These are phyloP conservation scores for Dinocampus coccinellae DNA, from an alignment of 2,888 invertebrate genomes.

Conservation along the genomic window DNA sequence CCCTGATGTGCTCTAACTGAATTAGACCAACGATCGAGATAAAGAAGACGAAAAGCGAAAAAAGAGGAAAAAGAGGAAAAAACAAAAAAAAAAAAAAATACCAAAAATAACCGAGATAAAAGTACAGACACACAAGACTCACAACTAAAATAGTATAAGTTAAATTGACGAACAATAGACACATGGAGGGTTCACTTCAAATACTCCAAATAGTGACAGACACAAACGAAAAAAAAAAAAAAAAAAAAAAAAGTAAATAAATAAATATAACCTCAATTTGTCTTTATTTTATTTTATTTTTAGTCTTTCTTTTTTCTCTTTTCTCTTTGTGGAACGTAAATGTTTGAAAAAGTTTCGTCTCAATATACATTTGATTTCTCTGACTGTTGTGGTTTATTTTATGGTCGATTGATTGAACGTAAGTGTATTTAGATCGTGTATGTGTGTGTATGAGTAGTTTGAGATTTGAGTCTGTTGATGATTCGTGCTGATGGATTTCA, in stretches of 20 bases:
- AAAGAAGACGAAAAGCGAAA: too few relatives aligned
- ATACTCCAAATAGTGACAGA: constrained; percentile 41
- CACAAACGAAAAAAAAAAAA: constrained; percentile 40
- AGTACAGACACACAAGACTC: not conserved
- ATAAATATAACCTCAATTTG: not conserved
- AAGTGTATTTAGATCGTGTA: not conserved
- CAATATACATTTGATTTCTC: not conserved
- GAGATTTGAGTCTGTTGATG: constrained; percentile 31
- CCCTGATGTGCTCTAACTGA: constrained; percentile 50
- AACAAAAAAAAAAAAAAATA: too few relatives aligned
- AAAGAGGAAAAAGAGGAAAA: too few relatives aligned
- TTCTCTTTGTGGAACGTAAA: not conserved
- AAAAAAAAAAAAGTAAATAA: not conserved
- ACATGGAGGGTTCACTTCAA: constrained; percentile 22
- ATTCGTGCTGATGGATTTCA: constrained; percentile 34
- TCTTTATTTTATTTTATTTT: not conserved
- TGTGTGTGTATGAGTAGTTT: not conserved
- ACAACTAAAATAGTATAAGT: constrained; percentile 12
- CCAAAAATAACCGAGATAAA: too few relatives aligned
- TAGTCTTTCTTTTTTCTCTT: not conserved
- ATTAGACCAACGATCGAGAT: constrained; percentile 42
- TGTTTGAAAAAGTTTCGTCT: not conserved
- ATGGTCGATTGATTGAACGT: not conserved
- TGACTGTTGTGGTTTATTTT: not conserved
- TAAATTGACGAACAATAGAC: constrained; percentile 39